Evolutionary conservation across 2,113 vertebrate genomes (phyloP), one percentile per base, ranked within the genome.

Genomic region (Mionectes macconnelli): DNA sequence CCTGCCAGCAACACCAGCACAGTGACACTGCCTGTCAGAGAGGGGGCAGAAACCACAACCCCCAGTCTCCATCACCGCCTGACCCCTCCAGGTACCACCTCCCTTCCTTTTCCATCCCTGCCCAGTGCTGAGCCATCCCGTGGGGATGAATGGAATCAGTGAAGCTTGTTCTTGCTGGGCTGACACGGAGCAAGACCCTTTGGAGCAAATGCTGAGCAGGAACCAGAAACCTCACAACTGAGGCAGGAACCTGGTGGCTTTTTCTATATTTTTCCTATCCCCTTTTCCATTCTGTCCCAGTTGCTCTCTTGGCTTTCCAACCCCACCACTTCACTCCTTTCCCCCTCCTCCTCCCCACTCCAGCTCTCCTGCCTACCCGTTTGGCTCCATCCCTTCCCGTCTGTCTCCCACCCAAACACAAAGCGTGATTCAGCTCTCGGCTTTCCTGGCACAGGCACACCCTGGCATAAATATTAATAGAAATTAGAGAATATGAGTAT

Each of bases 391-490:
- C 93, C 95, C 10, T 79, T 96, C 86, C 96, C 62, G 96, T 96
- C 94, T 96, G 93, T 94, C 92, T 94, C 79, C 95, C 93, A 97
- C 96, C 96, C 96, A 96, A 96, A 97, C 91, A 97, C 87, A 92
- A 86, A 93, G 93, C 28, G 49, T 81, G 94, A 90, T 93, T 95
- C 95, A 95, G 94, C 94, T 91, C 93, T 35, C 50, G 27, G 64
- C 95, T 96, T 92, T 93, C 91, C 87, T 88, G 87, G 93, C 94
- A 76, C 47, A 72, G 52, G 3, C 39, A 70, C 47, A 44, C 79
- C 83, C 90, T 85, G 73, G 75, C 95, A 96, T 97, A 88, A 97
- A 94, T 82, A 96, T 96, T 96, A 90, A 96, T 84, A 88, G 97
- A 50, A 94, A 97, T 96, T 79, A 96, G 81, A 89, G 94, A 96